Evolutionary conservation across 2,113 vertebrate genomes (phyloP).

Genomic region (Marmota flaviventris): DNA sequence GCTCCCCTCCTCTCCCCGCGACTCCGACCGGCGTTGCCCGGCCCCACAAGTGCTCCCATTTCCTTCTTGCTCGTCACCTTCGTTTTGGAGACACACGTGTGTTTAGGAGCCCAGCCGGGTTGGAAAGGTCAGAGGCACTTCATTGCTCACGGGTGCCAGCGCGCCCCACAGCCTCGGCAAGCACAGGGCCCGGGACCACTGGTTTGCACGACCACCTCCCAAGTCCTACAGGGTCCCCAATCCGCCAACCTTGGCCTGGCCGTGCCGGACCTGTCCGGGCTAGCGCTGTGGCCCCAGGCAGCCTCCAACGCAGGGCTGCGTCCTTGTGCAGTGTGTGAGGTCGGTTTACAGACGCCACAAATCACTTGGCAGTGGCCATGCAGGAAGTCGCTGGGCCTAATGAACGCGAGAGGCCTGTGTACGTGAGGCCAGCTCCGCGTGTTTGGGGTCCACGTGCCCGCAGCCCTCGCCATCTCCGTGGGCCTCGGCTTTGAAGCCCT

Average conservation of each 20-base stretch:
- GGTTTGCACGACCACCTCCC: neutral
- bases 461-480: neutral
- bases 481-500: neutral
- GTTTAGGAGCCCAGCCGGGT: neutral
- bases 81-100: slow-evolving; percentile 75
- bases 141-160: slow-evolving; percentile 23
- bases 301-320: neutral
- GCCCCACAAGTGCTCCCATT: neutral
- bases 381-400: neutral
- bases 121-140: slow-evolving; percentile 61
- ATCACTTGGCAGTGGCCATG: neutral
- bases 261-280: neutral
- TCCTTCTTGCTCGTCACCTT: neutral
- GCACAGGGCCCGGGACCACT: neutral
- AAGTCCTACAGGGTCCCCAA: neutral
- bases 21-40: neutral
- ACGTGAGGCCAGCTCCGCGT: neutral
- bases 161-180: neutral
- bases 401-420: neutral
- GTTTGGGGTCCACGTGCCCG: neutral
- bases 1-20: neutral
- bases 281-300: neutral
- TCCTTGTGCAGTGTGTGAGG: neutral
- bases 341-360: neutral
- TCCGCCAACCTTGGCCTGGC: neutral